Conservation (phyloP, 2,888 invertebrate species). For the Sclerodermus sp. region DNA sequence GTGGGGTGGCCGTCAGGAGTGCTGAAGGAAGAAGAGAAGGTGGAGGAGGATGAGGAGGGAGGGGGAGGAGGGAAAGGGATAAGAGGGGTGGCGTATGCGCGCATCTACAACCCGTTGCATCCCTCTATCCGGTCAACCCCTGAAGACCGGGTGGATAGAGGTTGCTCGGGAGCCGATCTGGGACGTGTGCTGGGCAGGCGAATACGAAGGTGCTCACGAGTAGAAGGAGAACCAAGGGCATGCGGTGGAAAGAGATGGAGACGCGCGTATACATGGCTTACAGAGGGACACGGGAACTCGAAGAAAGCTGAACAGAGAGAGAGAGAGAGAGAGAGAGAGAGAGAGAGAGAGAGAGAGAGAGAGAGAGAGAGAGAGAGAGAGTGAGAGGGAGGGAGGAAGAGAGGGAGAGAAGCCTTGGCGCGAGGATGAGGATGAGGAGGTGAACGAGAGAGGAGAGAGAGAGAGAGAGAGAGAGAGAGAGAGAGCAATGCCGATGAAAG, state of each 20-base stretch:
- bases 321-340: slow-evolving; percentile 8
- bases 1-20: slow-evolving; percentile 13
- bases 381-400: slow-evolving; percentile 12
- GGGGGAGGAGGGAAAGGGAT: slow-evolving; percentile 1
- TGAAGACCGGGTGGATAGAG: slow-evolving; percentile 22
- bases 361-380: slow-evolving; percentile 18
- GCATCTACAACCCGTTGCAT: slow-evolving; percentile 32
- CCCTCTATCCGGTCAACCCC: slow-evolving; percentile 26
- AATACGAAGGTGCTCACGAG: slow-evolving; percentile 5
- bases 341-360: slow-evolving; percentile 20
- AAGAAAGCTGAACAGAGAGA: background rate
- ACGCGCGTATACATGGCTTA: slow-evolving; percentile 16
- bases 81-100: slow-evolving; percentile 19
- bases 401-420: slow-evolving; percentile 16
- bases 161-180: slow-evolving; percentile 41
- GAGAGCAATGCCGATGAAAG: background rate
- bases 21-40: slow-evolving; percentile 4
- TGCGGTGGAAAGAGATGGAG: slow-evolving; percentile 7
- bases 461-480: slow-evolving; percentile 17
- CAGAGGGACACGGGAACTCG: background rate
- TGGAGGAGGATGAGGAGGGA: background rate
- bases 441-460: background rate
- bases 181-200: slow-evolving; percentile 47
- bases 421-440: slow-evolving; percentile 9
- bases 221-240: background rate